Conservation (phyloP, 2,797 vertebrate species). For the Oreochromis mossambicus region DNA sequence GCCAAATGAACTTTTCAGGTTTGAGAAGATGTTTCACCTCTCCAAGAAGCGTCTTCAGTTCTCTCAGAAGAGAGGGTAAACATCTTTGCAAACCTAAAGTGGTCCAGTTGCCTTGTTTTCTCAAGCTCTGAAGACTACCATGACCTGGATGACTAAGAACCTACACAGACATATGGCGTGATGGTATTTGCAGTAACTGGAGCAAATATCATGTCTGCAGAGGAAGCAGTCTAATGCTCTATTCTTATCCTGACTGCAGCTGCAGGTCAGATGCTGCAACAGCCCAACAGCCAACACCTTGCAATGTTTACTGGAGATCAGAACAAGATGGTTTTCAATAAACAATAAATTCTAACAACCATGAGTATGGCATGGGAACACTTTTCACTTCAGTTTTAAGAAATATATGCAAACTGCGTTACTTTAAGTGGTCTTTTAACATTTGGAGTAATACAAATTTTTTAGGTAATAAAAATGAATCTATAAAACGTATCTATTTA, state of each 20-base stretch:
- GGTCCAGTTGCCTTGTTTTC: not conserved
- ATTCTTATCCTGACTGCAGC: slow-evolving; percentile 4
- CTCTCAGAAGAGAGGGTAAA: not conserved
- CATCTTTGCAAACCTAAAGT: not conserved
- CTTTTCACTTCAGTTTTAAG: not conserved
- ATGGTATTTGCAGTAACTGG: slow-evolving; percentile 64
- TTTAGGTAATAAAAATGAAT: not conserved
- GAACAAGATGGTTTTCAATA: not conserved
- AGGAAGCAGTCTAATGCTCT: slow-evolving; percentile 46
- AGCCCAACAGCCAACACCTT: not conserved
- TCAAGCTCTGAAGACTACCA: not conserved
- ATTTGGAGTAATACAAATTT: not conserved
- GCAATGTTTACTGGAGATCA: not conserved
- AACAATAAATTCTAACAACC: not conserved
- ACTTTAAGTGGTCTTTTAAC: not conserved
- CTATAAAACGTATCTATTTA: not conserved
- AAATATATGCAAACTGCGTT: not conserved
- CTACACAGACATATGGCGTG: not conserved
- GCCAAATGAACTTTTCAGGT: not conserved
- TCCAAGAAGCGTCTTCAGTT: not conserved
- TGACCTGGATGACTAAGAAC: not conserved
- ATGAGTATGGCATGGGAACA: not conserved
- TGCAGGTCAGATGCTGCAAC: not conserved
- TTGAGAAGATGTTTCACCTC: not conserved
- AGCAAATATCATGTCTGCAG: slow-evolving; percentile 68